Percentiles rank a stretch among this genome's conserved stretches.
These are phyloP conservation scores for Drosophila kanekoi DNA, from an alignment of 2,888 invertebrate species.

Conservation along the genomic window DNA sequence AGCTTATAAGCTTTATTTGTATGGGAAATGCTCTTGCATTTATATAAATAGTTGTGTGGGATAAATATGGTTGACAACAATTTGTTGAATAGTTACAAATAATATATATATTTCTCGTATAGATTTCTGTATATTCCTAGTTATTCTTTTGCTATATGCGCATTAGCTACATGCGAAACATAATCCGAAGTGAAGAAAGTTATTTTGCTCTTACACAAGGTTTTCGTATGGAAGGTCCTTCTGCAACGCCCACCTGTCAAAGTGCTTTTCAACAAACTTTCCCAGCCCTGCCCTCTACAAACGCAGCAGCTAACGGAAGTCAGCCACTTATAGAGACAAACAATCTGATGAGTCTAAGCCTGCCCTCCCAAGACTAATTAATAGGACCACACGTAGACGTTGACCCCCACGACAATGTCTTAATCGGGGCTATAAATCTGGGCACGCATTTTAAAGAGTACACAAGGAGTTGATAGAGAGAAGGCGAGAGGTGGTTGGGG, in stretches of 20 bases:
- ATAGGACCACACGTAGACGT: slow-evolving; percentile 60
- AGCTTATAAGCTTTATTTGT: not conserved
- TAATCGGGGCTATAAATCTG: slow-evolving; percentile 66
- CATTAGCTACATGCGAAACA: not conserved
- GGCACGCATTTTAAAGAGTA: slow-evolving; percentile 66
- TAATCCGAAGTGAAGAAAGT: slow-evolving; percentile 6
- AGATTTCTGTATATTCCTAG: no score
- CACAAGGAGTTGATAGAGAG: slow-evolving; percentile 17
- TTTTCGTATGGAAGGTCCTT: slow-evolving; percentile 13
- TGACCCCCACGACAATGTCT: slow-evolving; percentile 56
- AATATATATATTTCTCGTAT: no score
- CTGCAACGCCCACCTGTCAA: slow-evolving; percentile 39
- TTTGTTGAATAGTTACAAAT: no score
- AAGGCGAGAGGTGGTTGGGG: not conserved
- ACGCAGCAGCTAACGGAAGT: slow-evolving; percentile 46
- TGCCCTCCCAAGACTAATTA: slow-evolving; percentile 48
- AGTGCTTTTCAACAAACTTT: slow-evolving; percentile 43
- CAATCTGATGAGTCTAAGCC: slow-evolving; percentile 45
- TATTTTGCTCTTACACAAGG: not conserved
- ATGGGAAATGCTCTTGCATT: not conserved
- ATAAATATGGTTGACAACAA: no score
- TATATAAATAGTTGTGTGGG: no score
- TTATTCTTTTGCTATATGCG: no score
- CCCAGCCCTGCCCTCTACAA: slow-evolving; percentile 3
- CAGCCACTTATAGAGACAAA: slow-evolving; percentile 54